Evolutionary conservation across 2,797 vertebrate genomes (phyloP).

Genomic region (Scleropages formosus): DNA sequence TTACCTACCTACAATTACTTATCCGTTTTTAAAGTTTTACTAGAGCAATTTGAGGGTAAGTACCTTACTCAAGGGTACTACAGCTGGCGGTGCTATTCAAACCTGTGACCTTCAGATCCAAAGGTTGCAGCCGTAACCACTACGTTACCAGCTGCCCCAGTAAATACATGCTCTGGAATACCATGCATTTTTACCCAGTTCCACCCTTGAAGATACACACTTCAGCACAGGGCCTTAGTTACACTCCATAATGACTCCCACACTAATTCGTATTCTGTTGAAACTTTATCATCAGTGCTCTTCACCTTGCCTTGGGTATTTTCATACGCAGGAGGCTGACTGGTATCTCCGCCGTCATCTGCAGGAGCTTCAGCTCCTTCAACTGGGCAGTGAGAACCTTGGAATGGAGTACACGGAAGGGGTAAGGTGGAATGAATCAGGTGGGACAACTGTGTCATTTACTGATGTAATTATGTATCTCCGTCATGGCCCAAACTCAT

Average conservation of each 20-base stretch:
- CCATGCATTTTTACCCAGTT: constrained; percentile 21
- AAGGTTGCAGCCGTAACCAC: too few species aligned
- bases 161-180: constrained; percentile 28
- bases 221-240: constrained; percentile 5
- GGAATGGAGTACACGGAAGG: constrained; percentile 81
- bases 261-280: too few species aligned
- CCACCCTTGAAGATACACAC: constrained; percentile 37
- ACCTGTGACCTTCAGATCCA: too few species aligned
- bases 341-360: constrained; percentile 78
- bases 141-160: too few species aligned
- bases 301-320: too few species aligned
- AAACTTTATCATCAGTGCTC: too few species aligned
- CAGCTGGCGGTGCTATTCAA: too few species aligned
- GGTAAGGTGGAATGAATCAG: constrained; percentile 62
- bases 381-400: constrained; percentile 74
- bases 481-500: not conserved
- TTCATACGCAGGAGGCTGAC: constrained; percentile 67
- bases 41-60: too few species aligned
- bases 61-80: too few species aligned
- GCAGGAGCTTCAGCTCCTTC: constrained; percentile 82
- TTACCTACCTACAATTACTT: too few species aligned
- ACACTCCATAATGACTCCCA: too few species aligned
- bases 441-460: not conserved
- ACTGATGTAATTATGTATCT: not conserved
- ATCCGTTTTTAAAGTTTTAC: too few species aligned